Evolutionary conservation across 1,140 invertebrate species (phyloP).

Genomic region (Macrotrachela quadricornifera): DNA sequence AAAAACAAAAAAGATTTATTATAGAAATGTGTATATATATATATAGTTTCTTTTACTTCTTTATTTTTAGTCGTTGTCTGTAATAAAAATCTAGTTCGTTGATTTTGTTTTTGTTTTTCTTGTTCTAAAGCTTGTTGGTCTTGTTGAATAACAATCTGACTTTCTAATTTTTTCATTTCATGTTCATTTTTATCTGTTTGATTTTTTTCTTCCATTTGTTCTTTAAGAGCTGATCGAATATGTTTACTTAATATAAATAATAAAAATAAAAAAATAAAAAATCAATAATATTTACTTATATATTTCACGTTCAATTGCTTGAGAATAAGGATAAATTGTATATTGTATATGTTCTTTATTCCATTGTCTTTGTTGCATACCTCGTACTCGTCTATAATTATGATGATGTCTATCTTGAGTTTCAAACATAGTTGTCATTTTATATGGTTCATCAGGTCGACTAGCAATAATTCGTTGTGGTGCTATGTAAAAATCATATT

Average conservation of each 20-base stretch:
- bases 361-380: slow-evolving; percentile 4
- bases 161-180: slow-evolving; percentile 1
- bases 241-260: background rate
- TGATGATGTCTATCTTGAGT: slow-evolving; percentile 2
- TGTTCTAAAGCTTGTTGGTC: slow-evolving; percentile 4
- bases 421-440: slow-evolving; percentile 2
- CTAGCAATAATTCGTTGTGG: slow-evolving; percentile 1
- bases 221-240: slow-evolving; percentile 5
- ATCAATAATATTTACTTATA: slow-evolving; percentile 2
- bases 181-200: background rate
- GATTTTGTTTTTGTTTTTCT: background rate
- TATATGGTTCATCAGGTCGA: background rate
- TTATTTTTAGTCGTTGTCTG: background rate
- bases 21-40: background rate
- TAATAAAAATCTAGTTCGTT: background rate
- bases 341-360: slow-evolving; percentile 1
- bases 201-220: slow-evolving; percentile 7
- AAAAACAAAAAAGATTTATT: background rate
- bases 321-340: slow-evolving; percentile 7
- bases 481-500: background rate
- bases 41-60: background rate
- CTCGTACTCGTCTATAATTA: background rate
- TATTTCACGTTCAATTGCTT: background rate
- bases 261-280: background rate
- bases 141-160: background rate